phyloP scores from a whole-genome alignment of 1,140 invertebrate species.

The Cardiocondyla obscurior region DNA sequence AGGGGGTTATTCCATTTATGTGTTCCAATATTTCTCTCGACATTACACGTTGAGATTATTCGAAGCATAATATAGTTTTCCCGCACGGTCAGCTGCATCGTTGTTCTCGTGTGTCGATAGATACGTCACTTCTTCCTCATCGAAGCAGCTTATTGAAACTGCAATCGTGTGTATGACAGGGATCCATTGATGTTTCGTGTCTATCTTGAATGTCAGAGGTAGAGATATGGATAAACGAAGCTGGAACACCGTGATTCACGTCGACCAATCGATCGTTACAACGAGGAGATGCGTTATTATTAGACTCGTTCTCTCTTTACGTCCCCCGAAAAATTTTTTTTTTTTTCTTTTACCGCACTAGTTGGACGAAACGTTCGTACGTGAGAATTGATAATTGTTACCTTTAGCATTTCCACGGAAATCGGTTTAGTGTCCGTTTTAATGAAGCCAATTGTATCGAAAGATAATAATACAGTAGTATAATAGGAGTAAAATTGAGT shows the following conservation, averaged over 20 bases:
- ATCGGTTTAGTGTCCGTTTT: not conserved
- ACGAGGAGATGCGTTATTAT: constrained; percentile 16
- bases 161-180: constrained; percentile 51
- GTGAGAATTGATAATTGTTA: not conserved
- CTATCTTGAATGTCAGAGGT: constrained; percentile 30
- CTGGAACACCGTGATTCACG: constrained; percentile 14
- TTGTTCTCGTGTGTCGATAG: constrained; percentile 39
- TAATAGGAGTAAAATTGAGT: not conserved
- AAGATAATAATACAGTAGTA: not conserved
- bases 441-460: not conserved
- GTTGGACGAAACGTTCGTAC: not conserved
- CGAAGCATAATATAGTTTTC: constrained; percentile 13
- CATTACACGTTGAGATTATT: not conserved
- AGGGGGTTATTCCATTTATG: not conserved
- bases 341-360: not conserved
- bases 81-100: not conserved
- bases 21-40: not conserved
- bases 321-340: not conserved
- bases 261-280: constrained; percentile 33
- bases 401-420: not conserved
- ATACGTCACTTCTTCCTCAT: constrained; percentile 48
- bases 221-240: constrained; percentile 39
- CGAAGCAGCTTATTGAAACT: constrained; percentile 54
- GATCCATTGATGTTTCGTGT: constrained; percentile 53
- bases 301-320: not conserved